Evolutionary conservation across 1,140 invertebrate species (phyloP).

Genomic region (Helicoverpa zea): DNA sequence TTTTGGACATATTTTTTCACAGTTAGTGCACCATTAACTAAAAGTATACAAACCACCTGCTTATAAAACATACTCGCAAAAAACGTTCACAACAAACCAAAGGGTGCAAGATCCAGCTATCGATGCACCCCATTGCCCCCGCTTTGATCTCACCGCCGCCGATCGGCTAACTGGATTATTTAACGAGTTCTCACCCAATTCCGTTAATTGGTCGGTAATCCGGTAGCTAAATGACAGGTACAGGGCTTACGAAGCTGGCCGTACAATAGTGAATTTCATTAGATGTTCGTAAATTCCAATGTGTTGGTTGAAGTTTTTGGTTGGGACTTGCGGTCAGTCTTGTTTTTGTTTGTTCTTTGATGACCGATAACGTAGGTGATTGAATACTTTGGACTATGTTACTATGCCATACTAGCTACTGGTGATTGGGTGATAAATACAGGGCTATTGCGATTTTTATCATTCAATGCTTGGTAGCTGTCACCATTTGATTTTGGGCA

Average conservation of each 20-base stretch:
- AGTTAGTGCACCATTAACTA: no score
- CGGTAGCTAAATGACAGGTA: constrained; percentile 45
- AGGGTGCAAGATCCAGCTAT: constrained; percentile 35
- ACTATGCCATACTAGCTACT: no score
- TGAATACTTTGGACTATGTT: no score
- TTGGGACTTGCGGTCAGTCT: not conserved
- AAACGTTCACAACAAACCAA: not conserved
- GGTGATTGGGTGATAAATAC: no score
- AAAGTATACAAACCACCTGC: not conserved
- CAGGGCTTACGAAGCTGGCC: constrained; percentile 16
- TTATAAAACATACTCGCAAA: not conserved
- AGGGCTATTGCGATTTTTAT: no score
- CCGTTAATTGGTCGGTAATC: constrained; percentile 48
- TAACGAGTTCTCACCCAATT: constrained; percentile 47
- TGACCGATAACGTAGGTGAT: no score
- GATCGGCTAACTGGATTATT: constrained; percentile 50
- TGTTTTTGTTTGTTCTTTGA: not conserved
- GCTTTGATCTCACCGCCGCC: constrained; percentile 26
- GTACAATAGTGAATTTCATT: constrained; percentile 24
- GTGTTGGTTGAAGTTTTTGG: constrained; percentile 4
- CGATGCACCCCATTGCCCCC: constrained; percentile 41
- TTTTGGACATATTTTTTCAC: no score
- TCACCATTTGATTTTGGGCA: no score
- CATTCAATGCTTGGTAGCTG: no score
- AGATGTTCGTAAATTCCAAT: not conserved